A percentile compares a stretch with the other conserved stretches of the same genome.
These are phyloP conservation scores for Leptodactylus fallax DNA, from an alignment of 2,797 vertebrate genomes.

Conservation along the genomic window DNA sequence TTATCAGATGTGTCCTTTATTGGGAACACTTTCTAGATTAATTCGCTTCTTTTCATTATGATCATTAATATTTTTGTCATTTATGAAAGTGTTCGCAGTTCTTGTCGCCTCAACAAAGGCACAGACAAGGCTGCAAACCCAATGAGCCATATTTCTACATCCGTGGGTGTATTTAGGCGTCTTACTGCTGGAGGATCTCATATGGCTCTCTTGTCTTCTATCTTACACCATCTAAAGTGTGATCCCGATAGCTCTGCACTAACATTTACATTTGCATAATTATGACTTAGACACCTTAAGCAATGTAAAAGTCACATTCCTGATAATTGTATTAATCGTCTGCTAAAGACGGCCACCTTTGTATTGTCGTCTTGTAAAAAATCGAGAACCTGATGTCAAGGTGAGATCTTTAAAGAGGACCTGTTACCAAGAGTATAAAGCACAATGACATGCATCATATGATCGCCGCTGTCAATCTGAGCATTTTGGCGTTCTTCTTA, in stretches of 20 bases:
- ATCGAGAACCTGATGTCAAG: no score
- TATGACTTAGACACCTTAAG: background rate
- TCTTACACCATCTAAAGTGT: background rate
- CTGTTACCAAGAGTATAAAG: no score
- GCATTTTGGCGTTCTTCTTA: no score
- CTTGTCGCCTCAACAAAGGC: background rate
- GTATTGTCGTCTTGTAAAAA: no score
- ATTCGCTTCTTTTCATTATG: slow-evolving; percentile 18
- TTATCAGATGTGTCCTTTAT: slow-evolving; percentile 40
- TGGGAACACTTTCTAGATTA: slow-evolving; percentile 21
- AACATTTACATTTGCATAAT: background rate
- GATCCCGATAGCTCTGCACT: background rate
- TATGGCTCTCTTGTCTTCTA: background rate
- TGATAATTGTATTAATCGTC: no score
- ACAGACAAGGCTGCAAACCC: background rate
- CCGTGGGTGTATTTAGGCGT: background rate
- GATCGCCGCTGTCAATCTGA: no score
- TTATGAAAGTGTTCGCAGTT: slow-evolving; percentile 1
- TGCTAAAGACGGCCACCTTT: no score
- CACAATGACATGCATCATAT: no score
- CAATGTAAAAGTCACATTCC: no score
- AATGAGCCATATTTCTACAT: background rate
- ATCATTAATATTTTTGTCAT: slow-evolving; percentile 17
- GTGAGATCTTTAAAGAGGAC: no score
- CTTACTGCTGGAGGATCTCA: background rate